Percentiles rank a stretch among this genome's conserved stretches.
These are phyloP conservation scores for Pterostichus niger DNA, from an alignment of 2,888 invertebrate species.

Conservation along the genomic window DNA sequence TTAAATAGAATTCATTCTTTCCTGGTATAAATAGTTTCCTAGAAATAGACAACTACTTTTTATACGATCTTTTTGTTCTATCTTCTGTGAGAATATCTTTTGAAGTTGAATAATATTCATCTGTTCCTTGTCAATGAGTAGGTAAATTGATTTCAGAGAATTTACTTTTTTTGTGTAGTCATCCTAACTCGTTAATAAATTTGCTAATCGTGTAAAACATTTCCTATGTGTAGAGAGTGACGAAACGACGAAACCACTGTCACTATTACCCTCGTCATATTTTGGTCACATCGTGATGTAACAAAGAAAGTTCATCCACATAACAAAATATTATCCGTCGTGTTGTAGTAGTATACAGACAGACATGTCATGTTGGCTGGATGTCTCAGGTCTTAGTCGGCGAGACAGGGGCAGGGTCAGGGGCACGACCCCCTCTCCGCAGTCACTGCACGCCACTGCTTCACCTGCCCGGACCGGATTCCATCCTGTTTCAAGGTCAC, in stretches of 20 bases:
- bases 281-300: slow-evolving; percentile 47
- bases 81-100: too few species aligned
- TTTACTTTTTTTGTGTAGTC: background rate
- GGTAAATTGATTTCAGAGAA: slow-evolving; percentile 19
- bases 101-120: too few species aligned
- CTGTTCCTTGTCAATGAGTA: too few species aligned
- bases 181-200: too few species aligned
- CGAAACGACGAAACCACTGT: slow-evolving; percentile 25
- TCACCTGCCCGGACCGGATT: slow-evolving; percentile 75
- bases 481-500: slow-evolving; percentile 74
- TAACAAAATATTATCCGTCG: slow-evolving; percentile 1
- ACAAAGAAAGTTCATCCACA: slow-evolving; percentile 49
- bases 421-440: slow-evolving; percentile 53
- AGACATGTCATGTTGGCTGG: slow-evolving; percentile 32
- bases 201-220: slow-evolving; percentile 46
- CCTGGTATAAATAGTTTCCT: too few species aligned
- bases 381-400: background rate
- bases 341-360: slow-evolving; percentile 6
- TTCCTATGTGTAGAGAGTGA: slow-evolving; percentile 27
- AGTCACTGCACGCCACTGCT: slow-evolving; percentile 68
- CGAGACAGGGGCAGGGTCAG: slow-evolving; percentile 41
- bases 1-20: too few species aligned
- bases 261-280: slow-evolving; percentile 39
- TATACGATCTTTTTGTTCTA: too few species aligned
- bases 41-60: too few species aligned